Conservation (phyloP, 2,113 vertebrate species). For the Raja brachyura region DNA sequence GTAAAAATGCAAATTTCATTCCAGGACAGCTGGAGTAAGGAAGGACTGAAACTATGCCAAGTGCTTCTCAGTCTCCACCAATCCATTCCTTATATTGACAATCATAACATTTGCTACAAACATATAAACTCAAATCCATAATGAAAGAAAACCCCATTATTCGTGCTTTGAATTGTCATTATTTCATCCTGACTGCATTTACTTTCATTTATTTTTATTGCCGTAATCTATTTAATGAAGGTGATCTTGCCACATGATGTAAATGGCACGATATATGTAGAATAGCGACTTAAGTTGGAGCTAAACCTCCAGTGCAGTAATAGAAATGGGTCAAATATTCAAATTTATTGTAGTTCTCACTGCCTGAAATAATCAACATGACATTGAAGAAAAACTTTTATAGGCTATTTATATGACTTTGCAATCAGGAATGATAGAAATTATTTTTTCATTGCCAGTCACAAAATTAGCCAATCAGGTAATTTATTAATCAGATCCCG, state of each 20-base stretch:
- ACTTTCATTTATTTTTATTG: conserved; percentile 28
- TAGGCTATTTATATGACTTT: neutral
- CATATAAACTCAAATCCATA: neutral
- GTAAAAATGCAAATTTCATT: neutral
- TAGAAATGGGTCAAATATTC: neutral
- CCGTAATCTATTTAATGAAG: conserved; percentile 35
- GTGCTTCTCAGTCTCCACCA: neutral
- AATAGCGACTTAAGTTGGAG: too few species aligned
- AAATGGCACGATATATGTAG: neutral
- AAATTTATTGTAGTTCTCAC: neutral
- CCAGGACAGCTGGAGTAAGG: neutral
- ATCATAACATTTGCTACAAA: neutral
- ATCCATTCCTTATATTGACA: neutral
- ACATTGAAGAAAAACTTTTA: conserved; percentile 9
- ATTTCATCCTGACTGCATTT: conserved; percentile 12
- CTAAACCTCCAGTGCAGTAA: neutral
- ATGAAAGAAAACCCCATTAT: conserved; percentile 26
- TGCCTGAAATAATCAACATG: neutral
- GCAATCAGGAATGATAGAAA: neutral
- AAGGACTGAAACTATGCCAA: neutral
- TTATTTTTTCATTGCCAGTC: neutral
- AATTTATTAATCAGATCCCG: conserved; percentile 28
- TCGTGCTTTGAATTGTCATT: conserved; percentile 11
- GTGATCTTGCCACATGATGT: neutral
- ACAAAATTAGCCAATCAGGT: conserved; percentile 24